Percentiles rank a stretch among this genome's conserved stretches.
Conservation (phyloP, 2,888 invertebrate species). For the Hemicrepidius hirtus region DNA sequence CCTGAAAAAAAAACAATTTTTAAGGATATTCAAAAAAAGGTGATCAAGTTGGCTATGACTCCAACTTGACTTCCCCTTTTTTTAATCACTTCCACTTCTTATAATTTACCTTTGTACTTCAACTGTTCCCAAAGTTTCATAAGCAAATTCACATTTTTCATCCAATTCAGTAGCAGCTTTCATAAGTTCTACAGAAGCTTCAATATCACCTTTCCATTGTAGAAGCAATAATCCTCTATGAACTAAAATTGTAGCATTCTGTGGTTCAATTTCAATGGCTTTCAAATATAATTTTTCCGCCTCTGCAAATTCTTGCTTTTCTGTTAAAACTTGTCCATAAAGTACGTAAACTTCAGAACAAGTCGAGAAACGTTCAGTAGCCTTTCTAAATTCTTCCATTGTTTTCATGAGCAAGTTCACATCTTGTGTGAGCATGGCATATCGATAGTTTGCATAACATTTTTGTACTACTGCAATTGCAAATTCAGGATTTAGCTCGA, state of each 20-base stretch:
- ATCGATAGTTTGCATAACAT: conserved; percentile 88
- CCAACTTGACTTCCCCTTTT: too few species aligned
- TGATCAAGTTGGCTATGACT: too few species aligned
- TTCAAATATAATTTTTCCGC: conserved; percentile 89
- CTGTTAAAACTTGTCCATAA: conserved; percentile 92
- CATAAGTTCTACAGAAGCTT: conserved; percentile 85
- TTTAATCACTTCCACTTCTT: too few species aligned
- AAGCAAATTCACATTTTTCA: conserved; percentile 94
- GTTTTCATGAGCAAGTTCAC: conserved; percentile 78
- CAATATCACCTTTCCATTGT: conserved; percentile 90
- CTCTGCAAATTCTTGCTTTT: conserved; percentile 87
- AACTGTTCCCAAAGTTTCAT: conserved; percentile 95
- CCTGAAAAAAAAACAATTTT: conserved; percentile 71
- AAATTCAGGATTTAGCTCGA: conserved; percentile 87
- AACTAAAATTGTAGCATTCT: conserved; percentile 90
- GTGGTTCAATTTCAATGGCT: conserved; percentile 87
- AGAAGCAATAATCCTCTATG: conserved; percentile 89
- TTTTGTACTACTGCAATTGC: conserved; percentile 92
- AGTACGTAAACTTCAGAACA: conserved; percentile 92
- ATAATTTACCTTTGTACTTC: conserved; percentile 89
- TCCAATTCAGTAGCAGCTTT: conserved; percentile 90
- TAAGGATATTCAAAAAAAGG: too few species aligned
- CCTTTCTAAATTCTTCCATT: conserved; percentile 83
- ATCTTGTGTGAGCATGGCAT: conserved; percentile 67
- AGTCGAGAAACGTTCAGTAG: conserved; percentile 86